phyloP scores from a whole-genome alignment of 2,888 invertebrate species.

The Pseudococcus viburni region DNA sequence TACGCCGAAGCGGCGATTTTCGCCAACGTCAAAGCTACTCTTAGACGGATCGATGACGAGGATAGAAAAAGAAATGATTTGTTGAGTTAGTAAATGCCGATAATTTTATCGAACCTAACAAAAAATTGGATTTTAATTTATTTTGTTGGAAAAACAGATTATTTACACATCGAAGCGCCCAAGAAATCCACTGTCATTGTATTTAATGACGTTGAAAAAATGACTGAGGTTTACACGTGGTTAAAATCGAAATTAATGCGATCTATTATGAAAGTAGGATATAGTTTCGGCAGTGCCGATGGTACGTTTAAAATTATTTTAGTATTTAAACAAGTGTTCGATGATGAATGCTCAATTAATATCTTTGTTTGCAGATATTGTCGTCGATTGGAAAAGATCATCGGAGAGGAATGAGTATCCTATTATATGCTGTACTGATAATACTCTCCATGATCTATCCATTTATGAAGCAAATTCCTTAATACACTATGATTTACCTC shows the following conservation, averaged over 20 bases:
- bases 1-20: conserved; percentile 59
- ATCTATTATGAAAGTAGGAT: background rate
- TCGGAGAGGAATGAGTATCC: background rate
- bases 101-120: background rate
- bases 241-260: background rate
- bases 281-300: background rate
- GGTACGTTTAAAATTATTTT: background rate
- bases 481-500: conserved; percentile 53
- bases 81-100: background rate
- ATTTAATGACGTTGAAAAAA: conserved; percentile 23
- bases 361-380: background rate
- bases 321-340: background rate
- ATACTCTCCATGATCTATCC: background rate
- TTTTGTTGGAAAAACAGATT: background rate
- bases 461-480: conserved; percentile 43
- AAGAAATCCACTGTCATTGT: conserved; percentile 33
- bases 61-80: conserved; percentile 7
- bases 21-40: background rate
- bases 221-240: background rate
- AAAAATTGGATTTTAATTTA: background rate
- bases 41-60: background rate
- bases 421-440: conserved; percentile 50
- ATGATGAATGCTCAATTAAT: background rate
- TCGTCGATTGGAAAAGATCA: conserved; percentile 18
- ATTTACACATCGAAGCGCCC: background rate